Conservation (phyloP, 2,888 invertebrate species). For the Lysandra coridon region DNA sequence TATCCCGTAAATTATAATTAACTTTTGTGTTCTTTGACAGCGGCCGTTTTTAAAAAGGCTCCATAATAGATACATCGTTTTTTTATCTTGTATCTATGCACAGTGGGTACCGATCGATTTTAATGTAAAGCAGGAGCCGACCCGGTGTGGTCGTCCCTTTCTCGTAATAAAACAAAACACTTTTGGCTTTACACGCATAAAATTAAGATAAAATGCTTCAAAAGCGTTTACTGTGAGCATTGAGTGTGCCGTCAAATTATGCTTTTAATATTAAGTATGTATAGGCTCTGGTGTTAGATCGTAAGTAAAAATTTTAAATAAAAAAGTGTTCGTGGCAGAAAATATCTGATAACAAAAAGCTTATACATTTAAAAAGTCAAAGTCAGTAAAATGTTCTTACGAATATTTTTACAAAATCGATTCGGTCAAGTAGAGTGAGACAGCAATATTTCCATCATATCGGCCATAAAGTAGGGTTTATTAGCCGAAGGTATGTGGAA, state of each 20-base stretch:
- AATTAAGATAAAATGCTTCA: slow-evolving; percentile 28
- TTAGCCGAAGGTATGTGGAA: slow-evolving; percentile 64
- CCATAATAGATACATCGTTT: slow-evolving; percentile 76
- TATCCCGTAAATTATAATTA: slow-evolving; percentile 77
- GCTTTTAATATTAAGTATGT: neutral
- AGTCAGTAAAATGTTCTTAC: too few relatives aligned
- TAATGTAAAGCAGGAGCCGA: slow-evolving; percentile 50
- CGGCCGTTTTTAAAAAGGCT: slow-evolving; percentile 63
- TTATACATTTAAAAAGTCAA: too few relatives aligned
- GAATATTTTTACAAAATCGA: neutral
- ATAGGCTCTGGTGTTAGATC: neutral
- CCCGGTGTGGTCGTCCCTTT: slow-evolving; percentile 59
- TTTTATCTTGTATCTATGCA: slow-evolving; percentile 67
- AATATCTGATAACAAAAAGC: too few relatives aligned
- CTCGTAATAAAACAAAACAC: slow-evolving; percentile 41
- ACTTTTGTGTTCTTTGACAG: slow-evolving; percentile 66
- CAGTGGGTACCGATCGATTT: slow-evolving; percentile 59
- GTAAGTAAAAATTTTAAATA: neutral
- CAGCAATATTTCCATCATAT: slow-evolving; percentile 55
- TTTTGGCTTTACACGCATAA: slow-evolving; percentile 39
- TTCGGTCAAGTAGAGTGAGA: slow-evolving; percentile 47
- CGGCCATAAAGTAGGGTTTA: slow-evolving; percentile 63
- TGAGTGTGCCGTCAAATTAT: neutral
- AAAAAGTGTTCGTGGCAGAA: neutral
- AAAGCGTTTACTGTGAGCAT: slow-evolving; percentile 3